Evolutionary conservation across 2,113 vertebrate species (phyloP).

Genomic region (Antennarius striatus): DNA sequence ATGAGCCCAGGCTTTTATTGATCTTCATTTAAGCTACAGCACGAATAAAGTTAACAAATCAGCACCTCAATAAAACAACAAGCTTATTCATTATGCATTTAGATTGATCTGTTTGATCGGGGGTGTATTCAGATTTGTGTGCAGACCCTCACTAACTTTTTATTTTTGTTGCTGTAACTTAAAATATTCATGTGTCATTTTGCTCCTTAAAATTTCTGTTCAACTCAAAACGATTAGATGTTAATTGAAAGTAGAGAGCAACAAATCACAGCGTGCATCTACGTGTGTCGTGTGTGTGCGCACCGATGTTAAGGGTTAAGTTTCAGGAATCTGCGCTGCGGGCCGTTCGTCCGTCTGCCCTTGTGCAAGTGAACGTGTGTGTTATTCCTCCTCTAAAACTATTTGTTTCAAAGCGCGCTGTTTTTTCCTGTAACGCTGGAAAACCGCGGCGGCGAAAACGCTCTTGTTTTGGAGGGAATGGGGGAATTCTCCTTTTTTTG

Average conservation of each 20-base stretch:
- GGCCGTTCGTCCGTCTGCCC: conserved; percentile 15
- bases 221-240: conserved; percentile 33
- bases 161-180: conserved; percentile 42
- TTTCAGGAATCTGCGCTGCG: conserved; percentile 11
- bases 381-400: conserved; percentile 31
- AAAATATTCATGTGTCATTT: conserved; percentile 25
- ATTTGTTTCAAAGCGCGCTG: conserved; percentile 11
- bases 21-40: conserved; percentile 8
- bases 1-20: conserved; percentile 35
- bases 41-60: conserved; percentile 24
- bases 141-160: neutral
- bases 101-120: neutral
- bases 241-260: conserved; percentile 30
- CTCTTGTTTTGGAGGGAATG: conserved; percentile 68
- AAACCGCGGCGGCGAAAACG: conserved; percentile 45
- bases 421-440: conserved; percentile 45
- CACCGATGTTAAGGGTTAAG: conserved; percentile 10
- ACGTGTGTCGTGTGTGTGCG: neutral
- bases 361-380: conserved; percentile 22
- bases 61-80: neutral
- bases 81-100: neutral
- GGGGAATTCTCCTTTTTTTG: conserved; percentile 77
- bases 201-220: conserved; percentile 15
- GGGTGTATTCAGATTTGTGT: conserved; percentile 28
- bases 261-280: conserved; percentile 31